Evolutionary conservation across 2,113 vertebrate species (phyloP), one percentile per base, ranked within the genome.

Genomic region (Gracilinanus agilis): DNA sequence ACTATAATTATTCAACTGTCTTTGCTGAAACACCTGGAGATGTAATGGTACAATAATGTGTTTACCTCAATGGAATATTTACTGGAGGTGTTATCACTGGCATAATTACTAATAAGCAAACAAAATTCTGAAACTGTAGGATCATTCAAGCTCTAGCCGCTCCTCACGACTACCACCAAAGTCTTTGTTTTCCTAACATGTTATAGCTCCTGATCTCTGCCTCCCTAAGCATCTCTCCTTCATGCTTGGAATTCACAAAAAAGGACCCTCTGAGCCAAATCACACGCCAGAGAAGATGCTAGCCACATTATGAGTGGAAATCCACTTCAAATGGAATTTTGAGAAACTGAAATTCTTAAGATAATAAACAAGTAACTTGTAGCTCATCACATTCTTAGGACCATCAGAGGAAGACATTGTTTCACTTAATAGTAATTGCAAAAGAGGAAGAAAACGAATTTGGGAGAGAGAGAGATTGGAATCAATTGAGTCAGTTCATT

Each of bases 11-110:
- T 21, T 54, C n/a, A 1, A 16, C 27, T 53, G 0, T 53, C 93
- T 90, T 95, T 95, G 90, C 91, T 93, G 2, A 95, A 96, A 92
- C 44, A 92, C 44, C 19, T 89, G 67, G 90, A 96, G 91, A 93
- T 25, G 1, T 19, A 90, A 24, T 7, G 44, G 75, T 8, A 34
- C 75, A 67, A 91, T 75, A 89, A 61, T 7, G 54, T 34, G 40
- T 40, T 93, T 90, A 90, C 3, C 89, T 91, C 88, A 44, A 53
- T 91, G 53, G 21, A 89, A n/a, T 29, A 95, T 53, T 34, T 34
- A 54, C 29, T 88, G 89, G 34, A 92, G 24, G 23, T 44, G 34
- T 89, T 61, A 54, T 12, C 53, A 90, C 67, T 34, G 44, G 44
- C 56, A 90, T 88, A 54, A 83, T 83, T 83, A 56, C 61, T 56